These are phyloP conservation scores for Heliocidaris erythrogramma DNA, from an alignment of 35 echinoderm and acorn worm species.

Conservation along the genomic window DNA sequence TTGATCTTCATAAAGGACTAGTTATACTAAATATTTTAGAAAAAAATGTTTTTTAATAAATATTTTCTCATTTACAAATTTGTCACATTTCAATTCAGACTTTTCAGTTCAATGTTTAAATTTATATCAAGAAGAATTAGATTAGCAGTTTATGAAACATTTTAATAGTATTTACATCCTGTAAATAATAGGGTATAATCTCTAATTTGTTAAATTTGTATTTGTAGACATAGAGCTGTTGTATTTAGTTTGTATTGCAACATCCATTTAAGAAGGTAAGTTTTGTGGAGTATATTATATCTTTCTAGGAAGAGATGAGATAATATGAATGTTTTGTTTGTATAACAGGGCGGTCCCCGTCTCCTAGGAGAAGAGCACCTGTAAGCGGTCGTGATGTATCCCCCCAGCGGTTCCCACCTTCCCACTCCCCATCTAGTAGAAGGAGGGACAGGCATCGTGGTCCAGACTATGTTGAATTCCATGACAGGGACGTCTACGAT, in stretches of 20 bases:
- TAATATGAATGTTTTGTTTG: not conserved
- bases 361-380: constrained; percentile 80
- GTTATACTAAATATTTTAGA: too few relatives aligned
- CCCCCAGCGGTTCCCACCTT: constrained; percentile 56
- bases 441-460: constrained; percentile 49
- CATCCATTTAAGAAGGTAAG: not conserved
- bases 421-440: constrained; percentile 51
- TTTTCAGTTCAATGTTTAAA: too few relatives aligned
- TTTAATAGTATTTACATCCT: too few relatives aligned
- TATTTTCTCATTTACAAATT: too few relatives aligned
- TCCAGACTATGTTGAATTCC: constrained; percentile 55
- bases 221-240: not conserved
- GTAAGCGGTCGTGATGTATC: constrained; percentile 67
- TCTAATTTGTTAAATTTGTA: not conserved
- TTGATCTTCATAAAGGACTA: too few relatives aligned
- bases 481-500: constrained; percentile 54
- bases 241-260: not conserved
- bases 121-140: too few relatives aligned
- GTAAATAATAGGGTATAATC: not conserved
- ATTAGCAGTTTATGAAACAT: too few relatives aligned
- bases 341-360: constrained; percentile 77
- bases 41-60: too few relatives aligned
- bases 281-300: not conserved
- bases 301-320: not conserved
- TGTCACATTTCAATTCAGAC: too few relatives aligned